These are phyloP conservation scores for Montipora capitata DNA, from an alignment of 92 coral and sea anemone species.

Conservation along the genomic window DNA sequence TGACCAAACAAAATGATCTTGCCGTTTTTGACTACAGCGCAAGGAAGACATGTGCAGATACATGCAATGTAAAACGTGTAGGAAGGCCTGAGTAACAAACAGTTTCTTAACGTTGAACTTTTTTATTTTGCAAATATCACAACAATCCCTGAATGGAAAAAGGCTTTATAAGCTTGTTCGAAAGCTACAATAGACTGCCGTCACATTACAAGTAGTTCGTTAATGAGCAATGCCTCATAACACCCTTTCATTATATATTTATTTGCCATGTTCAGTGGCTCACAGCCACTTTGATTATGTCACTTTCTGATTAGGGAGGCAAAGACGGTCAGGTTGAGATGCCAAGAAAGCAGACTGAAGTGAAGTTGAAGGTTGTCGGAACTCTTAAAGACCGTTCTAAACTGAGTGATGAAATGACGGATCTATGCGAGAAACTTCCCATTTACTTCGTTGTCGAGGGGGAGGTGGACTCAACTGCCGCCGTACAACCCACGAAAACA, in stretches of 20 bases:
- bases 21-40: not conserved
- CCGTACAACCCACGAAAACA: not conserved
- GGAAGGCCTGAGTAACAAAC: not conserved
- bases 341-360: not conserved
- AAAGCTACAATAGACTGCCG: too few species aligned
- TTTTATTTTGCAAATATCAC: not conserved
- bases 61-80: not conserved
- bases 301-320: not conserved
- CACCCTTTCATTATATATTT: slow-evolving; percentile 26
- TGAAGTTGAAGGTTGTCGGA: not conserved
- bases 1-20: not conserved
- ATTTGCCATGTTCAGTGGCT: too few species aligned
- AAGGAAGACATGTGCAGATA: not conserved
- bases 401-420: slow-evolving; percentile 8
- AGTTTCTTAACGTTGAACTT: not conserved
- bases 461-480: not conserved
- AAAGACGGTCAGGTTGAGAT: not conserved
- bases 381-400: slow-evolving; percentile 8
- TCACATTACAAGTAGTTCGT: too few species aligned
- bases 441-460: not conserved
- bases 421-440: slow-evolving; percentile 4
- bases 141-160: too few species aligned
- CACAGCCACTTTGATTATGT: too few species aligned
- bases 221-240: not conserved
- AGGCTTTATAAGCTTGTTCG: too few species aligned